phyloP scores from a whole-genome alignment of 2,113 vertebrate genomes.

The Melanotaenia duboulayi region DNA sequence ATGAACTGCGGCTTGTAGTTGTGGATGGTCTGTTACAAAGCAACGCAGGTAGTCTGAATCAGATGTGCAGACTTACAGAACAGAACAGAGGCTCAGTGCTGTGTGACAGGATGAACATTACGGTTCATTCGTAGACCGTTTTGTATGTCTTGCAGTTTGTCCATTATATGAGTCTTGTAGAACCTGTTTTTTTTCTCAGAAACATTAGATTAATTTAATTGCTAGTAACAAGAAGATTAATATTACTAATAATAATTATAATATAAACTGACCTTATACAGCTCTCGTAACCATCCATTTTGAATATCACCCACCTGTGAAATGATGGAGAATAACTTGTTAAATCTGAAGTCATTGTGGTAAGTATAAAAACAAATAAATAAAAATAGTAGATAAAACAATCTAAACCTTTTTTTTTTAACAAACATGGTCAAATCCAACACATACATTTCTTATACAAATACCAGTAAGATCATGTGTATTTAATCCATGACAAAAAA shows the following conservation, averaged over 20 bases:
- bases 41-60: slow-evolving; percentile 8
- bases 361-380: too few relatives aligned
- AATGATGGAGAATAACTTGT: slow-evolving; percentile 3
- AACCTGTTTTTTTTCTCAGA: not conserved
- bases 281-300: slow-evolving; percentile 81
- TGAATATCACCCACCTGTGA: slow-evolving; percentile 81
- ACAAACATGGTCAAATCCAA: too few relatives aligned
- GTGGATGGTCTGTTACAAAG: slow-evolving; percentile 74
- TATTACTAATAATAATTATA: not conserved
- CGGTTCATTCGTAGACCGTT: slow-evolving; percentile 3
- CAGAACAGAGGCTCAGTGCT: slow-evolving; percentile 4
- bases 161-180: not conserved
- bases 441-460: too few relatives aligned
- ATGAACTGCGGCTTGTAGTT: slow-evolving; percentile 80
- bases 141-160: slow-evolving; percentile 13
- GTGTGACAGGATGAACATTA: slow-evolving; percentile 19
- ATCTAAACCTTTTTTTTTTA: too few relatives aligned
- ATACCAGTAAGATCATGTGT: too few relatives aligned
- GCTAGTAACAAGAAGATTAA: not conserved
- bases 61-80: slow-evolving; percentile 5
- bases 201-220: not conserved
- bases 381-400: too few relatives aligned
- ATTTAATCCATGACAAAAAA: too few relatives aligned
- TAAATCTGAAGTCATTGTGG: not conserved
- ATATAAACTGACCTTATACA: slow-evolving; percentile 77